phyloP scores from a whole-genome alignment of 2,797 vertebrate genomes.

The Crocidura indochinensis region DNA sequence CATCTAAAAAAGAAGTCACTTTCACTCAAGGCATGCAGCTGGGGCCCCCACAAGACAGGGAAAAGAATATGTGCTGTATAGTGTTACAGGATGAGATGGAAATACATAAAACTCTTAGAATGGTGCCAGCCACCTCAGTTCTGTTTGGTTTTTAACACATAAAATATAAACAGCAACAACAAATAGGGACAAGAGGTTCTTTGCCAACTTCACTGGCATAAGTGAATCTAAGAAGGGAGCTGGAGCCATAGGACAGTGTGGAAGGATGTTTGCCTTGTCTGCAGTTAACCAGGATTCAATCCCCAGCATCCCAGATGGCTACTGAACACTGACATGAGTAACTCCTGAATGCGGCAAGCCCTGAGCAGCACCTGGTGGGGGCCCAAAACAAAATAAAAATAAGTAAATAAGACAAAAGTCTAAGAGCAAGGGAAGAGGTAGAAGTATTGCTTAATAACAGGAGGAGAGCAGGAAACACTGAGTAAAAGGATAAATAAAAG shows the following conservation, averaged over 20 bases:
- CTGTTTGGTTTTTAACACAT: constrained; percentile 60
- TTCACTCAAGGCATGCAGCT: not conserved
- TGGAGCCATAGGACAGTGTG: no score
- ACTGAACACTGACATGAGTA: no score
- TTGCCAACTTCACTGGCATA: not conserved
- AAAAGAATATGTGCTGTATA: not conserved
- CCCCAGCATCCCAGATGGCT: no score
- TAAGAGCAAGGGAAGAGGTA: not conserved
- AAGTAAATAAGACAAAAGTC: not conserved
- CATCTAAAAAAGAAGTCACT: constrained; percentile 42
- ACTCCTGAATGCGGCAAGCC: no score
- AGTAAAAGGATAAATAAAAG: not conserved
- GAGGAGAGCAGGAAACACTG: not conserved
- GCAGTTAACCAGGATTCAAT: no score
- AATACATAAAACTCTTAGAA: constrained; percentile 34
- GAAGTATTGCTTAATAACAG: not conserved
- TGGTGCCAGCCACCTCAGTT: not conserved
- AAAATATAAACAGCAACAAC: constrained; percentile 40
- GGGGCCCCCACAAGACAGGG: not conserved
- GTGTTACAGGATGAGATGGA: constrained; percentile 23
- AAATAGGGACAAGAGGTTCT: not conserved
- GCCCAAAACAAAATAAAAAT: no score
- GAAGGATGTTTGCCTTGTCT: no score
- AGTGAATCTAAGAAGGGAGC: no score
- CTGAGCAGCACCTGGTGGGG: no score